Base-by-base conservation (phyloP, 2,797 vertebrate genomes). In the Danio albolineatus region DNA sequence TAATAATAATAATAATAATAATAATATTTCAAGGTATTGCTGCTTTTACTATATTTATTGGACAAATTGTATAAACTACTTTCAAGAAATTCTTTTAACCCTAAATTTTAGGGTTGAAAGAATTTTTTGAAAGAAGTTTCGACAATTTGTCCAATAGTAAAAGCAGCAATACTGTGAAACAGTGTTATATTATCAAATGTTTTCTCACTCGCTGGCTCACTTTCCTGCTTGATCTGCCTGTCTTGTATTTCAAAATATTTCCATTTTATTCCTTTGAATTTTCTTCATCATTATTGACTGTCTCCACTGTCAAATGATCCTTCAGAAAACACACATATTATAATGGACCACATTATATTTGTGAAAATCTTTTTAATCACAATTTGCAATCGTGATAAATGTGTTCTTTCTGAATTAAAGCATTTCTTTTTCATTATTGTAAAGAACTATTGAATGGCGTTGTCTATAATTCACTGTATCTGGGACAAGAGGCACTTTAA, bases 401-500 rank as follows among this genome's bases (percentile, higher is more conserved):
- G 28, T 1, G 28, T 28, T 28, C 21, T 57, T 3, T 17, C 10
- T 19, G 19, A 56, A 56, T 56, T 19, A 56, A 17, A 46, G 7
- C 5, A 6, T 4, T 38, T 0, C 16, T 14, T 59, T 54, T n/a
- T n/a, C 8, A 54, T 54, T 54, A 17, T 21, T 21, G 13, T n/a
- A 9, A 9, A 12, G 14, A 36, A 16, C 44, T n/a, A 49, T 5
- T 16, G 1, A n/a, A 61, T 8, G 14, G 2, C 16, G 5, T 7
- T 61, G 1, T 51, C 6, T 5, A 36, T 69, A 43, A 28, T 79
- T 21, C 14, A 14, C 6, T 41, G 49, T 82, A 83, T 78, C 48
- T 78, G 38, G 82, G 73, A 12, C 82, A 89, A 78, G 76, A 85
- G 82, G 48, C 39, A 53, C 62, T 73, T 36, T 36, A 17, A 79